Evolutionary conservation across 2,113 vertebrate genomes (phyloP).

Genomic region (Solenodon paradoxus): DNA sequence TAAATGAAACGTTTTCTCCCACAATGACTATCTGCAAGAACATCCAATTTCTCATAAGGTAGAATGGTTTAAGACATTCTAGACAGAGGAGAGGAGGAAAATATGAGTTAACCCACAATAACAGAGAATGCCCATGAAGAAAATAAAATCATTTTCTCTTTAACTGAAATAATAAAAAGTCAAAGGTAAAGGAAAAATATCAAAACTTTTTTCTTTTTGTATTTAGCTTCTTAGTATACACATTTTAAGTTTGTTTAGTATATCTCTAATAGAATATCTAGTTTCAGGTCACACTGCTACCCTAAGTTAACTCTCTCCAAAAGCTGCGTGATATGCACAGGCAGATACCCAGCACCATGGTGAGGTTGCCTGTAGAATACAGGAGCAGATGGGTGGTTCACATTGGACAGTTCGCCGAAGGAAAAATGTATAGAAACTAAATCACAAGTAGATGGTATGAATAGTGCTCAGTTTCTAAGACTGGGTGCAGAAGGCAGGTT

Average conservation of each 20-base stretch:
- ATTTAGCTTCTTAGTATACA: constrained; percentile 40
- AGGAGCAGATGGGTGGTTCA: not conserved
- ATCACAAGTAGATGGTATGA: not conserved
- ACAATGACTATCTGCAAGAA: constrained; percentile 75
- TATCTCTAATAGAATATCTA: constrained; percentile 19
- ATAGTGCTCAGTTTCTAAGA: constrained; percentile 27
- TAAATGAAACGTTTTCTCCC: constrained; percentile 73
- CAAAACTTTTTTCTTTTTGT: constrained; percentile 12
- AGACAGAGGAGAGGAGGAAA: constrained; percentile 72
- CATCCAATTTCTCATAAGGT: constrained; percentile 71
- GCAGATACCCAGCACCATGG: not conserved
- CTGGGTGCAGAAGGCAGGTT: not conserved
- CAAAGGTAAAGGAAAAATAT: constrained; percentile 43
- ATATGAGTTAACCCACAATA: constrained; percentile 67
- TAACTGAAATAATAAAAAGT: constrained; percentile 52
- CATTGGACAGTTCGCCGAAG: not conserved
- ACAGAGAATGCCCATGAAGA: constrained; percentile 28
- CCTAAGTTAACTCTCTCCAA: not conserved
- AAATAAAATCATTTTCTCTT: constrained; percentile 44
- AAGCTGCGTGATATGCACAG: not conserved
- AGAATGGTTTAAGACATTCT: constrained; percentile 76
- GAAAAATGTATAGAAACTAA: constrained; percentile 31
- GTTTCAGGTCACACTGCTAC: not conserved
- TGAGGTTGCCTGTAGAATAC: not conserved
- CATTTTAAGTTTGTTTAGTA: not conserved